Evolutionary conservation across 2,888 invertebrate species (phyloP), one percentile per base, ranked within the genome.

Genomic region (Phyto melanocephala): DNA sequence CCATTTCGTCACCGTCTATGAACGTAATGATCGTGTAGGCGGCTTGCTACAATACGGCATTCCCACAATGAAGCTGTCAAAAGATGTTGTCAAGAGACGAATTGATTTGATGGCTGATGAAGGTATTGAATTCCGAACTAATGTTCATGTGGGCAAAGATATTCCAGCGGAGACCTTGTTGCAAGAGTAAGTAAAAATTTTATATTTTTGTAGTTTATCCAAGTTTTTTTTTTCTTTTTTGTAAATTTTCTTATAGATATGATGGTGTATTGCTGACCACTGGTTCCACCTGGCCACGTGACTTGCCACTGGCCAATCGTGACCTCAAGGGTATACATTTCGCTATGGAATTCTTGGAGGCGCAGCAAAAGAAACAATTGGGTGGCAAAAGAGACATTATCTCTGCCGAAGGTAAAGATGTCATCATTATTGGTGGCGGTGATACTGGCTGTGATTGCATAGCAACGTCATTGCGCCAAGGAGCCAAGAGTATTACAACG

Each of bases 381-480:
- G 97, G 97, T 91, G 89, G 92, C 86, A 92, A 88, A 71, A 92
- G 92, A 83, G 91, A 92, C 17, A 91, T 93, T 68, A 93, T 98
- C 33, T 94, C 94, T 80, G 99, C 99, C 13, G 96, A 97, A 90
- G 98, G 96, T 89, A 99, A 98, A 91, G 93, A 98, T 89, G 98
- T 99, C 15, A 94, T 99, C 79, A 95, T 99, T 70, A 97, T 99
- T 85, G 96, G 96, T 1, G 94, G 94, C 0, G 96, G 96, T 0
- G 97, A 97, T 89, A 97, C 97, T 1, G 97, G 97, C 0, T 98
- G 98, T 91, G 99, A 99, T 93, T 99, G 99, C 91, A 99, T 99
- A 90, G 99, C 97, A 17, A 99, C 99, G 0, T 97, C 98, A 0
- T 93, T 99, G 80, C 94, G 99, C 10, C 94, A 98, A 92, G 98